Base-by-base conservation (phyloP, 2,888 invertebrate genomes). In the Luperina nickerlii region DNA sequence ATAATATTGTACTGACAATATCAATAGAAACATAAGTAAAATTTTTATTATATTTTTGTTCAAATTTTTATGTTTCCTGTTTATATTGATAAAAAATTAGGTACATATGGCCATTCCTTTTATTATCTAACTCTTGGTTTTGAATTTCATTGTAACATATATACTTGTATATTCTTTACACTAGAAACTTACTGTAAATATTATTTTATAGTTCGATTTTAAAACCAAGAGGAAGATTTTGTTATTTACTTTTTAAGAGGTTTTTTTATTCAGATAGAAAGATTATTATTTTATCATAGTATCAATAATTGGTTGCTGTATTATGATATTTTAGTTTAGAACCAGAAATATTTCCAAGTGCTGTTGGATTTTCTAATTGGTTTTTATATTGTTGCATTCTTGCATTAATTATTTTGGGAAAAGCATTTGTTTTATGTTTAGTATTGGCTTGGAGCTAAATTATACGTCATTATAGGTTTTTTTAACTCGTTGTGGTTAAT, bases 191-290 rank as follows among this genome's bases (percentile, higher is more conserved):
- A 11, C 20, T 84, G 76, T 84, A 83, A 80, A 82, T 88, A 80
- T 79, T 60, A 73, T 70, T 84, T 79, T 78, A 75, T 68, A 81
- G 11, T 86, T 78, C 15, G 45, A 74, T 68, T 81, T 85, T 82
- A 79, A 87, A 88, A 88, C 83, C 88, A 85, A 85, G 88, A 89
- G 84, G 38, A 78, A 72, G 84, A 83, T 76, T 67, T 85, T 90
- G 90, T 91, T 91, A 91, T 91, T 91, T 91, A 91, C 72, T 91
- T 90, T 90, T 81, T 89, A 88, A 88, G 88, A 84, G 82, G 85
- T 83, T 42, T 83, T 80, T 87, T 79, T 86, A 81, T 89, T 83
- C 38, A 51, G 38, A 63, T n/a, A 38, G 32, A 80, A 63, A 60
- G 32, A 78, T 80, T 76, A 73, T 13, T 69, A n/a, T 57, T 57